Base-by-base conservation (phyloP, 2,113 vertebrate genomes). In the Myiozetetes cayanensis region DNA sequence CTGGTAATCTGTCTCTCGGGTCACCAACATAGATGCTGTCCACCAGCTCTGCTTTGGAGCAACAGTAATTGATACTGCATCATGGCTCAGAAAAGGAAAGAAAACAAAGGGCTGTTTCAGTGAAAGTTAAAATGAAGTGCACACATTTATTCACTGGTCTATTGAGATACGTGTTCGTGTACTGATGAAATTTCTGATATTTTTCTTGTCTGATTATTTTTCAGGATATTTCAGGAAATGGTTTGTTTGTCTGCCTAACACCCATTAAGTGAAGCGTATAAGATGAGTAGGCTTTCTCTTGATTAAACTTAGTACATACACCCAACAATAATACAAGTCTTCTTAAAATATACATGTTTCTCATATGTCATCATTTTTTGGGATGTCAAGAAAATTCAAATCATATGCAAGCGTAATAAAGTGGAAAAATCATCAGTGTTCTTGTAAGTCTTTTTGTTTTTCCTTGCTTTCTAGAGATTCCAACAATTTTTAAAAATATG, bases 291-390 rank as follows among this genome's bases (percentile, higher is more conserved):
- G 31, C 86, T 62, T 95, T 83, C 49, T 86, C 43, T 73, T 95
- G 81, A 95, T 96, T 95, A 95, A 96, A 94, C 74, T 80, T 85
- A 61, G 41, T 84, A 43, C 66, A 71, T 81, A 56, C 15, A 73
- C 30, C 17, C 66, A 94, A 89, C 59, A 96, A 74, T 80, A 97
- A 96, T 58, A 85, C 7, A 67, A 68, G 13, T 85, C 81, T 87
- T 93, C 93, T 96, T 97, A 98, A 97, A 96, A 96, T 91, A 92
- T 74, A 52, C 41, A 31, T 28, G 8, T 91, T 90, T 96, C 75
- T 85, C 41, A 20, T 82, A 58, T 85, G 79, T 88, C 95, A 81
- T 96, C 81, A 77, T 90, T 91, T 80, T 39, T 87, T 10, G 10
- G 47, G 47, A 52, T 94, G 85, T 85, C 93, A 95, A 91, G 87